Conservation (phyloP, 2,888 invertebrate species). For the Myopa testacea region DNA sequence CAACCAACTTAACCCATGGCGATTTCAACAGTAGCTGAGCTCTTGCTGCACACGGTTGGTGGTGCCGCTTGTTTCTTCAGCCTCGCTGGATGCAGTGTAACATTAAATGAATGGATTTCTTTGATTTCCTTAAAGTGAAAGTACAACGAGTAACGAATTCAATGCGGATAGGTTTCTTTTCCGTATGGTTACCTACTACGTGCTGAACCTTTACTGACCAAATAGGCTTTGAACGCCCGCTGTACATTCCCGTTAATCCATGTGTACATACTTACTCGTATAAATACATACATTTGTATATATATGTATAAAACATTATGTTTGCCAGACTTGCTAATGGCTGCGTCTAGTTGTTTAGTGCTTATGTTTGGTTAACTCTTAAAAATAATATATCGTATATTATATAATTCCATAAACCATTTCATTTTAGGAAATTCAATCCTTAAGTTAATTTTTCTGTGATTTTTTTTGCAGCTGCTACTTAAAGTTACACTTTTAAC, state of each 20-base stretch:
- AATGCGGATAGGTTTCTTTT: neutral
- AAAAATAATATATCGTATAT: too few species aligned
- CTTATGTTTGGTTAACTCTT: too few species aligned
- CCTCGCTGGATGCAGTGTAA: neutral
- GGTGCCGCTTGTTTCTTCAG: neutral
- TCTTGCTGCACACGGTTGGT: neutral
- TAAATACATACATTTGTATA: neutral
- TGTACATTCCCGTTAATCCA: too few species aligned
- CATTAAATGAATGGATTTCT: neutral
- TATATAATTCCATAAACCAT: too few species aligned
- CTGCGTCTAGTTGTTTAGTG: too few species aligned
- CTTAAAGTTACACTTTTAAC: too few species aligned
- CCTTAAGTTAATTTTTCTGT: too few species aligned
- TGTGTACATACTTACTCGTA: neutral
- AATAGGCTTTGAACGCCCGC: neutral
- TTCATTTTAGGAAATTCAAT: too few species aligned
- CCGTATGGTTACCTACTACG: neutral
- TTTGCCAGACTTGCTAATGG: too few species aligned
- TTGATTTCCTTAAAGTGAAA: constrained; percentile 11
- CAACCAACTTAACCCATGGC: neutral
- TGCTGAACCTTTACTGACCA: neutral
- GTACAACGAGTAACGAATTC: neutral
- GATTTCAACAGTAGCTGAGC: neutral
- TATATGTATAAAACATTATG: neutral
- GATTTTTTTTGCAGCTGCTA: too few species aligned